Conservation (phyloP, 2,888 invertebrate species). For the Boloria selene region DNA sequence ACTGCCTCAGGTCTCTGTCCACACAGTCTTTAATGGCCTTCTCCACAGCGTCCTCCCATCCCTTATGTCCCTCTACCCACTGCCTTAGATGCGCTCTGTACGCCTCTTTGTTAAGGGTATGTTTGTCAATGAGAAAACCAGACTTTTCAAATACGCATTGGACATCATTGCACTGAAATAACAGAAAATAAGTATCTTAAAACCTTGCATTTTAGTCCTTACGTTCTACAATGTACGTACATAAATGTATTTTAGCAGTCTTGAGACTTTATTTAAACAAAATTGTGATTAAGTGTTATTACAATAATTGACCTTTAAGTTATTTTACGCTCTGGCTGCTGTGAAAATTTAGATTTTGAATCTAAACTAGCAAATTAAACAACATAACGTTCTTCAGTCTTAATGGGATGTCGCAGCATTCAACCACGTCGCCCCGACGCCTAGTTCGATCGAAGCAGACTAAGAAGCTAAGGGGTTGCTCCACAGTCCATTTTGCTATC, state of each 20-base stretch:
- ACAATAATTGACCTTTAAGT: too few species aligned
- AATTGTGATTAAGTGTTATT: too few species aligned
- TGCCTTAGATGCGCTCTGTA: slow-evolving; percentile 60
- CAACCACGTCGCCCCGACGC: too few species aligned
- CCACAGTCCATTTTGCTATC: too few species aligned
- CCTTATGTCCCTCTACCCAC: slow-evolving; percentile 61
- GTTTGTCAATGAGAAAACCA: slow-evolving; percentile 62
- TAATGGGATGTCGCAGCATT: too few species aligned
- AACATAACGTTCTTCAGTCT: too few species aligned
- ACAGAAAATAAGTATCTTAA: not conserved
- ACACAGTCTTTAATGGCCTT: slow-evolving; percentile 69
- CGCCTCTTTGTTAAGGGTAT: slow-evolving; percentile 63
- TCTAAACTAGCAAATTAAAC: too few species aligned
- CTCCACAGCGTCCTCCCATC: slow-evolving; percentile 63
- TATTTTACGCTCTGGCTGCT: too few species aligned
- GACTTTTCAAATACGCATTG: slow-evolving; percentile 74
- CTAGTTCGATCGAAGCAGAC: too few species aligned
- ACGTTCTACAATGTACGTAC: not conserved
- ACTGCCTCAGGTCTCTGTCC: slow-evolving; percentile 65
- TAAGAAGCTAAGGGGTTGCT: too few species aligned
- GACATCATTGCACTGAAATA: slow-evolving; percentile 68
- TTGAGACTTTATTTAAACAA: too few species aligned
- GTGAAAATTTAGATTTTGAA: too few species aligned
- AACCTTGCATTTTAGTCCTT: not conserved
- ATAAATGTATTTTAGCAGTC: not conserved